Conservation (phyloP, 2,888 invertebrate genomes). For the Ochropleura plecta region DNA sequence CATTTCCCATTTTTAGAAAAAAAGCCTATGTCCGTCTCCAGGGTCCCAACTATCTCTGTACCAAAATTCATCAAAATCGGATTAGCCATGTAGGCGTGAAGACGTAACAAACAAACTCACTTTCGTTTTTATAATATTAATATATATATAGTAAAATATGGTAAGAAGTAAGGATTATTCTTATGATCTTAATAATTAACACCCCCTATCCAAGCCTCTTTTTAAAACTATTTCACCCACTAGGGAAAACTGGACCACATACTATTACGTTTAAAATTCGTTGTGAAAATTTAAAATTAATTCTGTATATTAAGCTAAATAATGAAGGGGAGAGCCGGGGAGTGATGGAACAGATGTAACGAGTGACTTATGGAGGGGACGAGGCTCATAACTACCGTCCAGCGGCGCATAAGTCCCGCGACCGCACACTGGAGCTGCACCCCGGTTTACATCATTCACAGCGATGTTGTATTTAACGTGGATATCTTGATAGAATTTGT, state of each 20-base stretch:
- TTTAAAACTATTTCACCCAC: slow-evolving; percentile 27
- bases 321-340: slow-evolving; percentile 66
- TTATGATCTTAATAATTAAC: slow-evolving; percentile 20
- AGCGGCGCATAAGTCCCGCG: slow-evolving; percentile 85
- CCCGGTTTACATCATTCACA: slow-evolving; percentile 79
- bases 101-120: no score
- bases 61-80: no score
- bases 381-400: slow-evolving; percentile 85
- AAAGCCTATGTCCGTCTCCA: no score
- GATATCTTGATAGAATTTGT: slow-evolving; percentile 66
- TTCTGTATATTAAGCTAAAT: slow-evolving; percentile 62
- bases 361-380: slow-evolving; percentile 82
- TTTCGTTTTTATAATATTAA: no score
- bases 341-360: slow-evolving; percentile 83
- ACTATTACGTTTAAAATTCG: slow-evolving; percentile 44
- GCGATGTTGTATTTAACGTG: slow-evolving; percentile 74
- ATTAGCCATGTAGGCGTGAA: no score
- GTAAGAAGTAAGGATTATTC: no score
- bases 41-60: no score
- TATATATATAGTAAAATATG: no score
- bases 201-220: slow-evolving; percentile 2
- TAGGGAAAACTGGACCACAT: slow-evolving; percentile 30
- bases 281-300: slow-evolving; percentile 60
- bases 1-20: no score
- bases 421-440: slow-evolving; percentile 81